These are phyloP conservation scores for Martes flavigula DNA, from an alignment of 2,797 vertebrate species.

Conservation along the genomic window DNA sequence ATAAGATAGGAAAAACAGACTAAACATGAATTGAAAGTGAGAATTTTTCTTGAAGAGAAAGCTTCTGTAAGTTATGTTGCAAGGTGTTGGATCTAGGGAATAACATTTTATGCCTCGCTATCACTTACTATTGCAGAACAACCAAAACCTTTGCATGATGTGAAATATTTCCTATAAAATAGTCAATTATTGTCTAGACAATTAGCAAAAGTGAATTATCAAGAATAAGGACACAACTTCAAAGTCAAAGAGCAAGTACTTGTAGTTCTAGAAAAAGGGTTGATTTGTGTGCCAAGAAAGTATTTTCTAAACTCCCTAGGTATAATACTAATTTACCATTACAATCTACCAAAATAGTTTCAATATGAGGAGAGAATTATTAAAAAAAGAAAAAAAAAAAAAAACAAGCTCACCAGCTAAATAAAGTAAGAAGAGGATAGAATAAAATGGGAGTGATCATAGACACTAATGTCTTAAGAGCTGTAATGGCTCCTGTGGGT, in stretches of 20 bases:
- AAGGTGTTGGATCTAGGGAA: constrained; percentile 65
- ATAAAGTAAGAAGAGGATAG: constrained; percentile 16
- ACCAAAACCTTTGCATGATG: constrained; percentile 57
- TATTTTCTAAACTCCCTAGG: not conserved
- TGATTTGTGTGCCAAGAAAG: not conserved
- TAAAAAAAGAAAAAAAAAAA: not conserved
- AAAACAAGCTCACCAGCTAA: not conserved
- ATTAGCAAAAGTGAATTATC: constrained; percentile 11
- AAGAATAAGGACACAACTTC: constrained; percentile 5
- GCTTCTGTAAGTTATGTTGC: constrained; percentile 62
- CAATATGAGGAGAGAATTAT: not conserved
- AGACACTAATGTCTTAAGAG: constrained; percentile 70
- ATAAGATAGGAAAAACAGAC: constrained; percentile 79
- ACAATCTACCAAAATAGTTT: not conserved
- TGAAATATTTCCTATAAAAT: constrained; percentile 50
- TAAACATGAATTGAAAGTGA: constrained; percentile 76
- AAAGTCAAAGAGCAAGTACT: constrained; percentile 43
- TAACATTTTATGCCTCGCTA: constrained; percentile 63
- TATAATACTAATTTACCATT: not conserved
- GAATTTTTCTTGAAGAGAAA: constrained; percentile 77
- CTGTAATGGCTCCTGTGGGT: constrained; percentile 63
- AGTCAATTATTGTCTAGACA: constrained; percentile 51
- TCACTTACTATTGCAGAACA: constrained; percentile 38
- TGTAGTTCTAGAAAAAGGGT: not conserved
- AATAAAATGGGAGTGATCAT: constrained; percentile 41